A percentile compares a stretch with the other conserved stretches of the same genome.
Evolutionary conservation across 2,888 invertebrate species (phyloP).

Genomic region (Dugesia japonica): DNA sequence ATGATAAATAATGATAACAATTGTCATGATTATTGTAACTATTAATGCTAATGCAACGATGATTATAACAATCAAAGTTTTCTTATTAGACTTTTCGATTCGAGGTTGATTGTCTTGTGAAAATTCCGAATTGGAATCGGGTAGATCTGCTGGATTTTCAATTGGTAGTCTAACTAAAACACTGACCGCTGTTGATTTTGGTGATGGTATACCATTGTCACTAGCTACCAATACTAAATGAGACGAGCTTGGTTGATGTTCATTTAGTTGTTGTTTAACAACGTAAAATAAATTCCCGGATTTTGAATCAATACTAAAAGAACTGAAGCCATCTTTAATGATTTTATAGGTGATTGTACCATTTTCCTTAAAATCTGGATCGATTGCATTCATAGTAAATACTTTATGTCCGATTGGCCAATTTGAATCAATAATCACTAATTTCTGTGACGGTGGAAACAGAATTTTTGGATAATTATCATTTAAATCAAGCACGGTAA

Average conservation of each 20-base stretch:
- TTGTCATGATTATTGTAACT: neutral
- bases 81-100: neutral
- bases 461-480: neutral
- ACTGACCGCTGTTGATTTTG: neutral
- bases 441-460: neutral
- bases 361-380: conserved; percentile 1
- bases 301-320: neutral
- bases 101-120: neutral
- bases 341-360: neutral
- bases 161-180: neutral
- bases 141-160: neutral
- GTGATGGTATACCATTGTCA: neutral
- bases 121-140: neutral
- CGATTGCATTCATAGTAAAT: neutral
- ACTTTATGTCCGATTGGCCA: neutral
- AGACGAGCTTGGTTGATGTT: neutral
- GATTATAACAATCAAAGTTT: neutral
- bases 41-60: neutral
- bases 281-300: neutral
- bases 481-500: neutral
- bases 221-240: neutral
- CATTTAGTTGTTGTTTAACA: neutral
- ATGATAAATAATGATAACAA: neutral
- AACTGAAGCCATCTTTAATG: neutral
- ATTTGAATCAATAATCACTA: neutral